phyloP scores from a whole-genome alignment of 2,888 invertebrate species.

The Willowsia nigromaculata region DNA sequence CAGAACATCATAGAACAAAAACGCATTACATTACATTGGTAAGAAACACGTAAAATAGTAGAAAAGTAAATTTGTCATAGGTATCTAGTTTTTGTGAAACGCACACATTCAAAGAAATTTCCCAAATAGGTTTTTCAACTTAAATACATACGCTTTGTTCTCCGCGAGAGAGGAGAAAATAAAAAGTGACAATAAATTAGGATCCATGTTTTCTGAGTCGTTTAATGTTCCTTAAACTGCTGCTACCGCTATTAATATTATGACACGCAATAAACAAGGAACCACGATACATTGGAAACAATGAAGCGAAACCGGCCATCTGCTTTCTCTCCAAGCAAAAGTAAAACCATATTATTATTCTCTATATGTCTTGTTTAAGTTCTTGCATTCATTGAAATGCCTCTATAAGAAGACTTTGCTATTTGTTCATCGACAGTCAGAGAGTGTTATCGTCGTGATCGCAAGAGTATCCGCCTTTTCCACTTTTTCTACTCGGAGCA shows the following conservation, averaged over 20 bases:
- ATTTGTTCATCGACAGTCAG: background rate
- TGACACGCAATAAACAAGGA: conserved; percentile 60
- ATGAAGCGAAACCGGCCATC: conserved; percentile 72
- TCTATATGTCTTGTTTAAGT: no score
- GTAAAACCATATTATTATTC: background rate
- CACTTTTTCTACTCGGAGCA: background rate
- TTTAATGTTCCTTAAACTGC: background rate
- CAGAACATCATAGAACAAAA: no score
- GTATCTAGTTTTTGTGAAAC: no score
- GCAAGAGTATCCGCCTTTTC: background rate
- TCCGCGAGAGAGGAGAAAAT: background rate
- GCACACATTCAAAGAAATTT: no score
- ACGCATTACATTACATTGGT: no score
- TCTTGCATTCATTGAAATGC: background rate
- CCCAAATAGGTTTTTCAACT: no score
- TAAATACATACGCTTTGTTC: no score
- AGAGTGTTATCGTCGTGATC: background rate
- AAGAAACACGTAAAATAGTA: no score
- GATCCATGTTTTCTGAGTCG: background rate
- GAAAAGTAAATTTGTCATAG: no score
- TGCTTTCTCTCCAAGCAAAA: conserved; percentile 61
- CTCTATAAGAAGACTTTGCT: background rate
- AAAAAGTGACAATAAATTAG: background rate
- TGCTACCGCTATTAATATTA: background rate
- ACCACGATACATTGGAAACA: conserved; percentile 67